Evolutionary conservation across 2,888 invertebrate genomes (phyloP).

Genomic region (Clepsis dumicolana): DNA sequence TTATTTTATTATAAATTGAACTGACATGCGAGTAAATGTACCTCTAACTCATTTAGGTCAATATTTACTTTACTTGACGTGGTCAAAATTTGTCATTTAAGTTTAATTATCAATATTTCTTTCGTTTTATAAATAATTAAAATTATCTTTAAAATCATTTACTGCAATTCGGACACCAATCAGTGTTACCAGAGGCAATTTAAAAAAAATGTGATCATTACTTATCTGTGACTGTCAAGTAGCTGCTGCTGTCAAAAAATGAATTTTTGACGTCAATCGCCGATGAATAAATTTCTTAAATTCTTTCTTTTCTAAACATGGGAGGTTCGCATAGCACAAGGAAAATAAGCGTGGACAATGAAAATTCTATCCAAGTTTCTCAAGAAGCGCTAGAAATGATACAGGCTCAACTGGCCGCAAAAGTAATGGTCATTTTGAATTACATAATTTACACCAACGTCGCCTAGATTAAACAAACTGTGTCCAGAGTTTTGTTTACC

Average conservation of each 20-base stretch:
- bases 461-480: conserved; percentile 63
- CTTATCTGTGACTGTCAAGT: conserved; percentile 31
- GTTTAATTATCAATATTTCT: no score
- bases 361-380: conserved; percentile 81
- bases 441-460: conserved; percentile 84
- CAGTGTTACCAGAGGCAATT: conserved; percentile 15
- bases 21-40: not conserved
- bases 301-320: conserved; percentile 78
- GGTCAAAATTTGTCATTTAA: no score
- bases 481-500: conserved; percentile 38
- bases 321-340: conserved; percentile 86
- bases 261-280: conserved; percentile 78
- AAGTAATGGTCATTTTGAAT: conserved; percentile 77
- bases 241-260: conserved; percentile 61
- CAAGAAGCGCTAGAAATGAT: conserved; percentile 81
- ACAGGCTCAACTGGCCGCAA: conserved; percentile 74
- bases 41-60: not conserved
- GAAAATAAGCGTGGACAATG: conserved; percentile 81
- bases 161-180: not conserved
- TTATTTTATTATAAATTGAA: not conserved
- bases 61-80: not conserved
- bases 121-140: not conserved
- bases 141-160: not conserved
- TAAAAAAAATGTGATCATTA: not conserved
- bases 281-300: conserved; percentile 68